phyloP scores from a whole-genome alignment of 2,113 vertebrate species.

The Myanophis thanlyinensis region DNA sequence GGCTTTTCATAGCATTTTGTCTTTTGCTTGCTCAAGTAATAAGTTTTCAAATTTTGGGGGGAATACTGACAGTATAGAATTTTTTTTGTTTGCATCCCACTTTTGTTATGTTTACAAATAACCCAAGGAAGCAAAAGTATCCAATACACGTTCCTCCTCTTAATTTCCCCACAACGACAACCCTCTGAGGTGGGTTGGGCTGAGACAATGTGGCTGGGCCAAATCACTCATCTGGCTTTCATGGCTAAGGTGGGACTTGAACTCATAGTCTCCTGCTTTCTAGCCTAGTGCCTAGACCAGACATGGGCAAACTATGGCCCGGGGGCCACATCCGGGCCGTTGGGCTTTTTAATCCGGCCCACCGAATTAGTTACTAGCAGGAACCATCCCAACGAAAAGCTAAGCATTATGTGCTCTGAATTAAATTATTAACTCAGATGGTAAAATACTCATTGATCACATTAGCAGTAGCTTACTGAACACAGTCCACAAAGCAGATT shows the following conservation, averaged over 20 bases:
- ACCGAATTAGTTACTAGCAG: too few species aligned
- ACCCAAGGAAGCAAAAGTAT: background rate
- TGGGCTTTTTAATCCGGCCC: too few species aligned
- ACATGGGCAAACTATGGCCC: too few species aligned
- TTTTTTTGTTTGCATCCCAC: background rate
- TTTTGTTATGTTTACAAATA: background rate
- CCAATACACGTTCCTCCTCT: background rate
- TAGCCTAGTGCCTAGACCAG: background rate
- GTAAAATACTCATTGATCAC: too few species aligned
- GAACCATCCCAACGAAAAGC: too few species aligned
- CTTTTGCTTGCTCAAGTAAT: background rate
- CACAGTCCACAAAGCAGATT: too few species aligned
- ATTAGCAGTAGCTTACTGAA: too few species aligned
- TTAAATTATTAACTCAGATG: too few species aligned
- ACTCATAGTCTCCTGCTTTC: background rate
- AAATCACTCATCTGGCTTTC: background rate
- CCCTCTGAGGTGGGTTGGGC: background rate
- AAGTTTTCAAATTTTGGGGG: background rate
- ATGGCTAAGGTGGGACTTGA: background rate
- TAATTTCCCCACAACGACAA: background rate
- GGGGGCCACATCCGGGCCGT: too few species aligned
- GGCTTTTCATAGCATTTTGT: background rate
- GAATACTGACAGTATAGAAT: background rate
- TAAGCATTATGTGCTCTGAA: too few species aligned
- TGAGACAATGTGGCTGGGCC: background rate